A percentile compares a stretch with the other conserved stretches of the same genome.
Conservation (phyloP, 2,113 vertebrate genomes). For the Brachionichthys hirsutus region DNA sequence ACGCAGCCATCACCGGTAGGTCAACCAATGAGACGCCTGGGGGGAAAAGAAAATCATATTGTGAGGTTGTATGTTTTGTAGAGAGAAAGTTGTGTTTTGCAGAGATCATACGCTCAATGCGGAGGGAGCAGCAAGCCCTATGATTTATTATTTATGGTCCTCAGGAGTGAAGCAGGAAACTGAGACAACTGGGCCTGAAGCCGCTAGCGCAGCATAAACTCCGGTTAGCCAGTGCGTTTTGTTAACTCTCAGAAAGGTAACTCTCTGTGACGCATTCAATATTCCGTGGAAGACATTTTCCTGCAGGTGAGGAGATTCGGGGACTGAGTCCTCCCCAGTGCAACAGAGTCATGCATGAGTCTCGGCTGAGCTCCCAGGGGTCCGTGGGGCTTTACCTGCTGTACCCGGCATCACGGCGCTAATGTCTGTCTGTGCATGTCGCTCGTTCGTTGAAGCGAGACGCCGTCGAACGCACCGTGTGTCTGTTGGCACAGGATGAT, state of each 20-base stretch:
- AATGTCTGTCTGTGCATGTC: neutral
- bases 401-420: conserved; percentile 17
- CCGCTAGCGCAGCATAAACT: conserved; percentile 19
- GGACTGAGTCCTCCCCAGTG: conserved; percentile 5
- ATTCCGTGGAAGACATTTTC: conserved; percentile 20
- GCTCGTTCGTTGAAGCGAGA: neutral
- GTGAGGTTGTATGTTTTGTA: too few species aligned
- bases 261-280: conserved; percentile 21
- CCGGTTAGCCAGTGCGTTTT: conserved; percentile 18
- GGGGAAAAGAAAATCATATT: too few species aligned
- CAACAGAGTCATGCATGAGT: conserved; percentile 34
- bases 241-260: conserved; percentile 16
- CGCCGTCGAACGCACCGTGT: conserved; percentile 15
- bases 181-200: neutral
- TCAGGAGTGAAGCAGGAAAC: conserved; percentile 1
- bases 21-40: too few species aligned
- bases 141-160: conserved; percentile 31
- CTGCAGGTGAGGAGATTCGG: conserved; percentile 49
- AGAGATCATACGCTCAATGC: neutral
- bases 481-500: conserved; percentile 15
- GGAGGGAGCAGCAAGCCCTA: neutral
- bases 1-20: too few species aligned
- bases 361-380: conserved; percentile 25
- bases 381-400: conserved; percentile 12
- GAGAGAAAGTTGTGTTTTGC: neutral